These are phyloP conservation scores for Antheraea yamamai DNA, from an alignment of 2,888 invertebrate species.

Conservation along the genomic window DNA sequence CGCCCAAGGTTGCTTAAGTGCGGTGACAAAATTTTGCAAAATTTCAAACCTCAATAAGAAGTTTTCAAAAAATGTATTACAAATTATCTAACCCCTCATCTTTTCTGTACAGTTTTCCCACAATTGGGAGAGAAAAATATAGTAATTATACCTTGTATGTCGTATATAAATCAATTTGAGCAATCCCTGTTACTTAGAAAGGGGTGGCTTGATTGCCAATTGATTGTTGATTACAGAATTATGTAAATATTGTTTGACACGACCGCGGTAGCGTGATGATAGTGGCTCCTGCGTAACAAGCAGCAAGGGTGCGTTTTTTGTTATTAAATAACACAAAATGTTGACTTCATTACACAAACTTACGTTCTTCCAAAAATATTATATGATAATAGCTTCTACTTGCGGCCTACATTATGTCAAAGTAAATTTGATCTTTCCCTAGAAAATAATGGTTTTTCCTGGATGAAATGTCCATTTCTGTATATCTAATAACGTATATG, in stretches of 20 bases:
- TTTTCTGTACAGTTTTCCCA: not conserved
- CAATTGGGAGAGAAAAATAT: not conserved
- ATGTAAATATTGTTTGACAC: not conserved
- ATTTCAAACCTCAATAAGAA: too few species aligned
- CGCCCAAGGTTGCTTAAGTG: too few species aligned
- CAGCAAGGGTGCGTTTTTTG: not conserved
- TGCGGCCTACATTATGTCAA: too few species aligned
- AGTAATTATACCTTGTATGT: not conserved
- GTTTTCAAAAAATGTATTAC: too few species aligned
- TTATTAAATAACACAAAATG: not conserved
- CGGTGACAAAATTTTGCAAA: too few species aligned
- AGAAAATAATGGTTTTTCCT: too few species aligned
- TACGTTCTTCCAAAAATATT: not conserved
- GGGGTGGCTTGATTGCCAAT: conserved; percentile 5
- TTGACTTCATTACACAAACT: not conserved
- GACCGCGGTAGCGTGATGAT: not conserved
- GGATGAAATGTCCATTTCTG: too few species aligned
- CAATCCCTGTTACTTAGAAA: not conserved
- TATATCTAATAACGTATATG: too few species aligned
- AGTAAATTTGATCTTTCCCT: too few species aligned
- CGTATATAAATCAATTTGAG: not conserved
- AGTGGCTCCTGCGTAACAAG: not conserved
- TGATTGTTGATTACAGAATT: conserved; percentile 9
- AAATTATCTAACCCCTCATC: not conserved
- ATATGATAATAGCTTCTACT: too few species aligned